Percentiles rank a stretch among this genome's conserved stretches.
Conservation (phyloP, 2,888 invertebrate species). For the Troglohyphantes excavatus region DNA sequence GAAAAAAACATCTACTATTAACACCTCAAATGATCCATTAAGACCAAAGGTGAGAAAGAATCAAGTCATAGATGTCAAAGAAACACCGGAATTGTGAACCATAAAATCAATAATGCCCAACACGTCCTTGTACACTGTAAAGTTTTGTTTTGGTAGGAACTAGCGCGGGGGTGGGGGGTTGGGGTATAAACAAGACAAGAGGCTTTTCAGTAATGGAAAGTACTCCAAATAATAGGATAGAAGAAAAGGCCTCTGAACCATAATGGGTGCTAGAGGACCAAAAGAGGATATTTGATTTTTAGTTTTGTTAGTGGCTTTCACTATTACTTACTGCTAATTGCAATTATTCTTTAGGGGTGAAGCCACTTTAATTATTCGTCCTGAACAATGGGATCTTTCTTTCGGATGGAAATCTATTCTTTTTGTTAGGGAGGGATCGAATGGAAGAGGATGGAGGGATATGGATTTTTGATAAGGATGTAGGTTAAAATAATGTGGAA, state of each 20-base stretch:
- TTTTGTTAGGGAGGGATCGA: background rate
- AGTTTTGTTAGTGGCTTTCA: background rate
- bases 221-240: slow-evolving; percentile 1
- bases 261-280: background rate
- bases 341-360: slow-evolving; percentile 5
- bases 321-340: slow-evolving; percentile 6
- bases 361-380: background rate
- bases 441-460: background rate
- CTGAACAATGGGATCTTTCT: background rate
- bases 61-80: background rate
- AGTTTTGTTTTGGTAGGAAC: background rate
- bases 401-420: background rate
- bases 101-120: background rate
- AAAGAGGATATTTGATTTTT: background rate
- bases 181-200: slow-evolving; percentile 1
- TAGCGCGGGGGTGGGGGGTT: background rate
- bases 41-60: background rate
- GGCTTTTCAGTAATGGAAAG: background rate
- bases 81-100: slow-evolving; percentile 3
- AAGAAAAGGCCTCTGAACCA: background rate
- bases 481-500: background rate
- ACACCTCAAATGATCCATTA: background rate
- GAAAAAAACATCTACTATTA: background rate
- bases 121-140: background rate
- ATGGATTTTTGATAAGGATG: background rate